A percentile compares a stretch with the other conserved stretches of the same genome.
Evolutionary conservation across 2,113 vertebrate genomes (phyloP).

Genomic region (Pluvianellus socialis): DNA sequence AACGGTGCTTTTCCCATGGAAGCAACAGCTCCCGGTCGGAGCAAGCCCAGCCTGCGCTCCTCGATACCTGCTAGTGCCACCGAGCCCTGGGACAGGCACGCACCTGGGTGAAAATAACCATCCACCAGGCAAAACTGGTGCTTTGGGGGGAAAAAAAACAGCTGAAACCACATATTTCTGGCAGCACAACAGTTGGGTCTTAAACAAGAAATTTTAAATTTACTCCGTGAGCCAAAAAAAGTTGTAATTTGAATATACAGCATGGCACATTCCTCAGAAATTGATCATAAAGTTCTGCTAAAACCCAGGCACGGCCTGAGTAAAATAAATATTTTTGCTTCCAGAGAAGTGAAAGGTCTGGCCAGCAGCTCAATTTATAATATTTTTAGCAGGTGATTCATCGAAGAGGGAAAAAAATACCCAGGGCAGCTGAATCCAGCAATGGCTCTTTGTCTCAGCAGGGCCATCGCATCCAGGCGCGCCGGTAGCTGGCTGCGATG

Average conservation of each 20-base stretch:
- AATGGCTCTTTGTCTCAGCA: constrained; percentile 43
- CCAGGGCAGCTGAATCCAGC: constrained; percentile 53
- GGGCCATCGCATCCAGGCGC: fast-evolving
- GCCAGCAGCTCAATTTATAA: constrained; percentile 4
- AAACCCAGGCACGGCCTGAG: constrained; percentile 29
- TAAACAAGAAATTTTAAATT: constrained; percentile 28
- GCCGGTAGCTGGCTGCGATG: not conserved
- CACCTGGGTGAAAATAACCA: not conserved
- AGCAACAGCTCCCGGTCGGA: not conserved
- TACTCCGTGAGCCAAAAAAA: not conserved
- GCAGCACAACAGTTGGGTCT: constrained; percentile 20
- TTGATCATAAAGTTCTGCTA: constrained; percentile 52
- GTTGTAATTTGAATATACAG: constrained; percentile 53
- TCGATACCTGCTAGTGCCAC: not conserved
- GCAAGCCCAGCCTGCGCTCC: not conserved
- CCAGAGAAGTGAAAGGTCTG: constrained; percentile 54
- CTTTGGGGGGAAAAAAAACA: not conserved
- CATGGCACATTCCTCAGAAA: constrained; percentile 63
- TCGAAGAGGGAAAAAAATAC: constrained; percentile 53
- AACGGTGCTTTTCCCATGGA: not conserved
- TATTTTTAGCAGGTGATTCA: constrained; percentile 69
- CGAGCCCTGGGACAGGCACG: not conserved
- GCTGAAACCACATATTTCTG: constrained; percentile 34
- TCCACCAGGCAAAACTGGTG: not conserved
- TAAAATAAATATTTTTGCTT: constrained; percentile 66